Percentiles rank a stretch among this genome's conserved stretches.
These are phyloP conservation scores for Diphyllodes magnificus DNA, from an alignment of 2,113 vertebrate species.

Conservation along the genomic window DNA sequence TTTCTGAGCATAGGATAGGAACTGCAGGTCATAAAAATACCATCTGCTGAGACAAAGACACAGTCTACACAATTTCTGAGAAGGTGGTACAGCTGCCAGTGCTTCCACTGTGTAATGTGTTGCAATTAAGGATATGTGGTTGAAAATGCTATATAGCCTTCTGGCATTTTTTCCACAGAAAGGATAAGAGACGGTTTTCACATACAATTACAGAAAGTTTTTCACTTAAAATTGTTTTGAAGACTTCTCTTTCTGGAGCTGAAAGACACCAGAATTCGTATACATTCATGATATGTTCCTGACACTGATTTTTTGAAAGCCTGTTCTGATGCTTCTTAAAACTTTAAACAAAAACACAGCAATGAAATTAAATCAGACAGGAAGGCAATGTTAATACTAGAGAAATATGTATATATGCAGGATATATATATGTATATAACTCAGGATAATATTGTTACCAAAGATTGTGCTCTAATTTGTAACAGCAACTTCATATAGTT, in stretches of 20 bases:
- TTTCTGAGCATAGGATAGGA: neutral
- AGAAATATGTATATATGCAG: neutral
- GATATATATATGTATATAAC: neutral
- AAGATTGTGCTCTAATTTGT: neutral
- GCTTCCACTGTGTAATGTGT: neutral
- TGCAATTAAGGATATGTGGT: neutral
- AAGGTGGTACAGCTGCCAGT: neutral
- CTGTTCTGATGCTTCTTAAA: neutral
- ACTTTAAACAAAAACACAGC: neutral
- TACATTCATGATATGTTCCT: neutral
- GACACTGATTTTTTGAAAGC: neutral
- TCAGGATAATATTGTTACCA: neutral
- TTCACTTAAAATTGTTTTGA: neutral
- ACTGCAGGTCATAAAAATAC: slow-evolving; percentile 16
- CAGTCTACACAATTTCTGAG: neutral
- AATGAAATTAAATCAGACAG: neutral
- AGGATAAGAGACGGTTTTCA: neutral
- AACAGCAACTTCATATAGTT: neutral
- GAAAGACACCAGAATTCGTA: neutral
- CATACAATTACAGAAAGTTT: neutral
- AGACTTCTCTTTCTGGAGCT: neutral
- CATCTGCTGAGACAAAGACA: slow-evolving; percentile 16
- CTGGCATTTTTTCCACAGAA: neutral
- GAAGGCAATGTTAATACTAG: neutral
- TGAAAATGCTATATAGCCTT: neutral